A percentile compares a stretch with the other conserved stretches of the same genome.
Conservation (phyloP, 2,797 vertebrate genomes). For the Arctocebus calabarensis region DNA sequence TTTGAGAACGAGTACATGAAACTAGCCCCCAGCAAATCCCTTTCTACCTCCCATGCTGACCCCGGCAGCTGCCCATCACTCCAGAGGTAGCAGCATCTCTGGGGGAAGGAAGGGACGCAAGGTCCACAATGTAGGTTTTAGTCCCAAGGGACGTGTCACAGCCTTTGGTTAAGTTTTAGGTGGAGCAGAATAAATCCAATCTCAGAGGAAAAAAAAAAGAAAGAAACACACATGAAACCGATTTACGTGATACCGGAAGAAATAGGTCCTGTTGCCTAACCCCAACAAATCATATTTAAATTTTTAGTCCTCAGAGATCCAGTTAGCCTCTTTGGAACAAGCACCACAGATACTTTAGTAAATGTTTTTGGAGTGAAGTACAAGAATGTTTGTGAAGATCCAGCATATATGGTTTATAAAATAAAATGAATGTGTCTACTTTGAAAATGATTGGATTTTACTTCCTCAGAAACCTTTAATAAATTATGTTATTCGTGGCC, state of each 20-base stretch:
- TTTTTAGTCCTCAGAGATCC: neutral
- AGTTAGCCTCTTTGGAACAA: neutral
- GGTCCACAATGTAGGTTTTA: slow-evolving; percentile 67
- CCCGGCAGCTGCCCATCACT: slow-evolving; percentile 15
- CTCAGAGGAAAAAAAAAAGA: slow-evolving; percentile 23
- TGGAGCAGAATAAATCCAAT: slow-evolving; percentile 78
- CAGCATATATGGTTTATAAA: neutral
- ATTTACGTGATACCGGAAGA: neutral
- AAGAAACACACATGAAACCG: neutral
- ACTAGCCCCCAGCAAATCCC: slow-evolving; percentile 39
- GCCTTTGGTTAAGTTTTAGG: slow-evolving; percentile 70
- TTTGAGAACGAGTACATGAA: neutral
- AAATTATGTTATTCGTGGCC: neutral
- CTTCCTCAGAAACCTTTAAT: slow-evolving; percentile 23
- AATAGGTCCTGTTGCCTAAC: neutral
- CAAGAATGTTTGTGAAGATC: neutral
- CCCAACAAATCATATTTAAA: neutral
- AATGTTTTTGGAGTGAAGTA: neutral
- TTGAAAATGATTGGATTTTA: slow-evolving; percentile 21
- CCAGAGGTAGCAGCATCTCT: slow-evolving; percentile 51
- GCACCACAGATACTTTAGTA: neutral
- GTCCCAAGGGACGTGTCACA: slow-evolving; percentile 69
- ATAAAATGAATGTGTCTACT: slow-evolving; percentile 27
- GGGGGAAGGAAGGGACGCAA: neutral
- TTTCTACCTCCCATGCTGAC: neutral